Percentiles rank a stretch among this genome's conserved stretches.
Evolutionary conservation across 1,140 invertebrate species (phyloP).

Genomic region (Diorhabda sublineata): DNA sequence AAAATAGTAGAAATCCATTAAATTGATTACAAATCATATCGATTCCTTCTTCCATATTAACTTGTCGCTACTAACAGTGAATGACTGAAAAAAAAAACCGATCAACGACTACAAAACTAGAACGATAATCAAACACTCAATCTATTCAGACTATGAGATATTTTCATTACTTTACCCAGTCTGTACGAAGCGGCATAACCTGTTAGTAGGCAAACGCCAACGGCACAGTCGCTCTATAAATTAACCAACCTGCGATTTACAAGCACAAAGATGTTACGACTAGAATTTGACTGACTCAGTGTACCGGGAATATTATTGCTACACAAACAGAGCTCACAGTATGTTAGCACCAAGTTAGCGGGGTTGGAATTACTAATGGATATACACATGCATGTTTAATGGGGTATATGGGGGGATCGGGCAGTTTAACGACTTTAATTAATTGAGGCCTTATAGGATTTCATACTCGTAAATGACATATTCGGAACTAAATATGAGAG

Average conservation of each 20-base stretch:
- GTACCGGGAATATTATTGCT: neutral
- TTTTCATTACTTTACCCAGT: neutral
- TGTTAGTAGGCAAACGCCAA: neutral
- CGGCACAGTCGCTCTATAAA: neutral
- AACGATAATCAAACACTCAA: no score
- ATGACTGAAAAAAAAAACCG: no score
- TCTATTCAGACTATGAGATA: neutral
- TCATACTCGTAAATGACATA: neutral
- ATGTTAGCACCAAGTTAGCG: constrained; percentile 1
- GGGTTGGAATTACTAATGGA: constrained; percentile 1
- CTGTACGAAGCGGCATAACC: neutral
- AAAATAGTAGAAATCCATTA: no score
- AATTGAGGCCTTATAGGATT: neutral
- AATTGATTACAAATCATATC: no score
- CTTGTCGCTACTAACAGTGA: no score
- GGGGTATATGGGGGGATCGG: constrained; percentile 1
- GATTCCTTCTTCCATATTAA: no score
- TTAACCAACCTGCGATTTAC: neutral
- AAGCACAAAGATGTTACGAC: neutral
- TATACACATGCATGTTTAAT: constrained; percentile 2
- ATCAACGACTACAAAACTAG: no score
- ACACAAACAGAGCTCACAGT: constrained; percentile 1
- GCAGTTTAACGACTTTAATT: constrained; percentile 2
- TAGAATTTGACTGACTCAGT: neutral
- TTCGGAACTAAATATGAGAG: neutral